Evolutionary conservation across 2,797 vertebrate species (phyloP), one percentile per base, ranked within the genome.

Genomic region (Mareca strepera): DNA sequence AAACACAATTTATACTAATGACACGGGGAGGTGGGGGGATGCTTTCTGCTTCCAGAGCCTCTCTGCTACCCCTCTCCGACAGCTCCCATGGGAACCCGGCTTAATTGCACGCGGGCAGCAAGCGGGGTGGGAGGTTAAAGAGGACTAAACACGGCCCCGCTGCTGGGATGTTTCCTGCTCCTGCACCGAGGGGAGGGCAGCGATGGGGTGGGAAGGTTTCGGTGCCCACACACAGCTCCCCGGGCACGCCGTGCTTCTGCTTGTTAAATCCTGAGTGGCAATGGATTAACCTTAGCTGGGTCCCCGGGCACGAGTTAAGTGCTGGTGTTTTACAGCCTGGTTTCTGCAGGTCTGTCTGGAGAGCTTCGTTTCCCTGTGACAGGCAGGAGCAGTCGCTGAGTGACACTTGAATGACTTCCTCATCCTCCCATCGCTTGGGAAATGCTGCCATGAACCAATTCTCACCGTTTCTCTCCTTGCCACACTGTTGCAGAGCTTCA

Each of bases 1-100:
- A 96, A 97, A 97, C 93, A 96, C 95, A 92, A 96, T 97, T 96
- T 97, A 88, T 86, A 78, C 93, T 97, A 97, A 97, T 96, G 95
- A 95, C 91, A 94, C 37, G 8, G 62, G 86, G 44, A 55, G 83
- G 22, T 85, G 48, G 83, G 55, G 83, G 20, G 85, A 90, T 80
- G 93, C 86, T 93, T 72, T 86, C 86, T 90, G 92, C 94, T 92
- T 53, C 83, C 92, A 92, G 75, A 44, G 95, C 92, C 91, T 88
- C 85, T 83, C 52, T 86, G 13, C 6, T 73, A 73, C 86, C 69
- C 74, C 85, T 73, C 92, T 94, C 76, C 82, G 74, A 73, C 63
- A 60, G 82, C 60, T 94, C 96, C 93, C 87, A 20, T 12, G 86
- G 88, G 94, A 96, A 87, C 17, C 3, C 1, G 0, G 29, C 58